Base-by-base conservation (phyloP, 2,797 vertebrate genomes). In the Thunnus albacares region DNA sequence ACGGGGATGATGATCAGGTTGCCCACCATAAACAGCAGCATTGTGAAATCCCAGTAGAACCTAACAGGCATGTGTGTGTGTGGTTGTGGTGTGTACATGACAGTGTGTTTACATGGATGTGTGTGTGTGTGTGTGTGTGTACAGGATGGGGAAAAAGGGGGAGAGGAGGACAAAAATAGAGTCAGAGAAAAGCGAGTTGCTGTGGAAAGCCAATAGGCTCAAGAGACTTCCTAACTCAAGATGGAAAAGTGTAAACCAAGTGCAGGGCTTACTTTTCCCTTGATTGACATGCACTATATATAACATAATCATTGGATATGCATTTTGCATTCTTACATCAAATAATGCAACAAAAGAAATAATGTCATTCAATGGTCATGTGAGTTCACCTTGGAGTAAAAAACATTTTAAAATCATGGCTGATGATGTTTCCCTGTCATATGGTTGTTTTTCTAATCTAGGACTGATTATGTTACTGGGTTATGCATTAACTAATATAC, bases 11-110 rank as follows among this genome's bases (percentile, higher is more conserved):
- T 97, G 94, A 99, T 99, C 90, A 99, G 96, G 93, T 99, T 99
- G 43, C 98, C 97, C 86, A 99, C 97, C 98, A 99, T 99, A 91
- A 99, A 98, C 52, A 99, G 95, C 87, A 99, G 95, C 98, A 99
- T 99, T 2, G 97, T 98, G 96, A 99, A 98, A 93, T 99, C 98
- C 98, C 98, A 99, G 93, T 99, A 99, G 95, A 99, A 99, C 96
- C 98, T 99, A 91, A 28, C 64, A 71, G 64, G 63, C 2, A 2
- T 77, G 80, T 70, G 82, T 51, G 82, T 53, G 59, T 66, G 20
- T 57, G 33, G 58, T 56, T 68, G 79, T 66, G 18, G 45, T 82
- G 78, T 62, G 57, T 76, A 11, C 10, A 49, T 83, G 88, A 28
- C 15, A 55, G 76, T 77, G 73, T 75, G 75, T 82, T 63, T 41